Conservation (phyloP, 2,888 invertebrate species). For the Encarsia formosa region DNA sequence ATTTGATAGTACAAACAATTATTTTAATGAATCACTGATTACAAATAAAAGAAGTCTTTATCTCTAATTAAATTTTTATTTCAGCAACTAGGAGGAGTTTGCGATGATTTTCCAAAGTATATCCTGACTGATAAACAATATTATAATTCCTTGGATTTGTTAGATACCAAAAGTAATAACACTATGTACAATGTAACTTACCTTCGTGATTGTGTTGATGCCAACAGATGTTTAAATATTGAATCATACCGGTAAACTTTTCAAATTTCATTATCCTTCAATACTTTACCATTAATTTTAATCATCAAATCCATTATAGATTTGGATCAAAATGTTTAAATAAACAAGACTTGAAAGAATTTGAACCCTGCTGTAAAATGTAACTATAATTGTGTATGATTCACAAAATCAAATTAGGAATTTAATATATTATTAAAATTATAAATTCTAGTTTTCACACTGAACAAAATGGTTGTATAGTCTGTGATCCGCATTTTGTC, state of each 20-base stretch:
- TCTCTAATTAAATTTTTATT: not conserved
- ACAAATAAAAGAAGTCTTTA: too few relatives aligned
- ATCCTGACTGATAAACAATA: slow-evolving; percentile 13
- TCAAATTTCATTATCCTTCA: not conserved
- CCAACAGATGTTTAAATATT: slow-evolving; percentile 23
- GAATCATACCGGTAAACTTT: slow-evolving; percentile 20
- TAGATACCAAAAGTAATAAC: not conserved
- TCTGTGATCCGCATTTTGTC: slow-evolving; percentile 20
- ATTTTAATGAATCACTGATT: too few relatives aligned
- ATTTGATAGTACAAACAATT: too few relatives aligned
- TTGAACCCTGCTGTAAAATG: slow-evolving; percentile 24
- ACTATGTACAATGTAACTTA: slow-evolving; percentile 20
- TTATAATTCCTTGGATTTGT: slow-evolving; percentile 8
- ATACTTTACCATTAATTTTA: not conserved
- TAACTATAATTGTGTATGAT: slow-evolving; percentile 3
- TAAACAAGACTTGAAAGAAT: slow-evolving; percentile 19
- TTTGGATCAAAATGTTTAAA: slow-evolving; percentile 13
- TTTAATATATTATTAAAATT: not conserved
- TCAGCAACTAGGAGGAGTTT: slow-evolving; percentile 22
- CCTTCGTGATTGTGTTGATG: slow-evolving; percentile 25
- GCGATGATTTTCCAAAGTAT: slow-evolving; percentile 20
- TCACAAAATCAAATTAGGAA: not conserved
- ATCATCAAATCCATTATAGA: slow-evolving; percentile 5
- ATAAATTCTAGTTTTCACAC: slow-evolving; percentile 19
- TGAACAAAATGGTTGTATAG: slow-evolving; percentile 11